A percentile compares a stretch with the other conserved stretches of the same genome.
phyloP scores from a whole-genome alignment of 2,888 invertebrate genomes.

The Heliothis peltigera region DNA sequence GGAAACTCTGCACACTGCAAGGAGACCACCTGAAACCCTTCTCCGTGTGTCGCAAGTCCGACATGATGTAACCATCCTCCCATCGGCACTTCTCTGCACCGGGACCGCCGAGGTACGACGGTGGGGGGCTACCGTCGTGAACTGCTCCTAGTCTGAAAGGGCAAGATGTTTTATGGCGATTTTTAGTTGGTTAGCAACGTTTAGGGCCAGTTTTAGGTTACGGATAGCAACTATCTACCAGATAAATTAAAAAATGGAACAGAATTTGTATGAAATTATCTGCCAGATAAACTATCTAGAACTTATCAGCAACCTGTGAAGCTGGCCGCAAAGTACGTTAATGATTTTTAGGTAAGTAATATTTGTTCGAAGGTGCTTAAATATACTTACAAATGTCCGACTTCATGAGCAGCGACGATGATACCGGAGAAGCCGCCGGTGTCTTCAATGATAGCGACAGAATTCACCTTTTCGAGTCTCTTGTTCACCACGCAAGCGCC shows the following conservation, averaged over 20 bases:
- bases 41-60: conserved; percentile 97
- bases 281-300: too few species aligned
- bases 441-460: conserved; percentile 98
- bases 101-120: conserved; percentile 97
- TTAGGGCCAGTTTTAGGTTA: too few species aligned
- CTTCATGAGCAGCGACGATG: conserved; percentile 98
- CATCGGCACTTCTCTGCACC: conserved; percentile 98
- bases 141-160: conserved; percentile 95
- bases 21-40: conserved; percentile 98
- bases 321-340: too few species aligned
- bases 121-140: conserved; percentile 98
- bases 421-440: conserved; percentile 99
- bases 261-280: too few species aligned
- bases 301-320: too few species aligned
- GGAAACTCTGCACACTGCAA: conserved; percentile 97
- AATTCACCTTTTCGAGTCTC: conserved; percentile 98
- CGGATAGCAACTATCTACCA: too few species aligned
- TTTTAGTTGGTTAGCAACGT: not conserved
- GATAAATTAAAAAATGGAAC: too few species aligned
- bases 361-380: not conserved
- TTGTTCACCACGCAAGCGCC: conserved; percentile 99
- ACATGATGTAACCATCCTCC: conserved; percentile 99
- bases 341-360: not conserved
- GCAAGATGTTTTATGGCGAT: not conserved
- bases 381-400: conserved; percentile 96